Evolutionary conservation across 2,888 invertebrate species (phyloP).

Genomic region (Entomobrya multifasciata): DNA sequence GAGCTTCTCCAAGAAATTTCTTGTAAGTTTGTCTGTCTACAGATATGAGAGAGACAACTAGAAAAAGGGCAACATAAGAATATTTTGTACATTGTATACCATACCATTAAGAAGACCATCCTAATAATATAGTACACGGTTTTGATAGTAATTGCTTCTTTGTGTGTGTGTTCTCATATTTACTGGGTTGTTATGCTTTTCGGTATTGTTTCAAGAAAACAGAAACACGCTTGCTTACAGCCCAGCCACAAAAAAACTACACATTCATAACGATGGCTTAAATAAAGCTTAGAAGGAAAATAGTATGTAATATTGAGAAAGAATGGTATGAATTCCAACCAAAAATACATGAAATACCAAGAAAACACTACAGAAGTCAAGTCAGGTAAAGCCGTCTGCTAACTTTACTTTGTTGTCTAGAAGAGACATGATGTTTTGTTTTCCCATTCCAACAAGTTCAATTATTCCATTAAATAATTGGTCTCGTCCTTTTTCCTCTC

Average conservation of each 20-base stretch:
- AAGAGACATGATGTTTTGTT: too few species aligned
- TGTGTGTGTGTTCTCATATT: too few species aligned
- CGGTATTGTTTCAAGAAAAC: conserved; percentile 33
- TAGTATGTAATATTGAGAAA: background rate
- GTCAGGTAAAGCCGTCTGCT: conserved; percentile 12
- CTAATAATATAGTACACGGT: background rate
- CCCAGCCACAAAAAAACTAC: background rate
- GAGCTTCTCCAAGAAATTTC: background rate
- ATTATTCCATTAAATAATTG: conserved; percentile 51
- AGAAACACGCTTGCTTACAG: too few species aligned
- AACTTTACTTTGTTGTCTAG: conserved; percentile 35
- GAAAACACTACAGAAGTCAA: background rate
- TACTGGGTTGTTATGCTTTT: too few species aligned
- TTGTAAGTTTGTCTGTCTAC: background rate
- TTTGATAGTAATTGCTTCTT: conserved; percentile 41
- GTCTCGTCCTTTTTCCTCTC: conserved; percentile 34
- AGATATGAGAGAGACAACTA: background rate
- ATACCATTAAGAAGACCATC: background rate
- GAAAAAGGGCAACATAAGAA: conserved; percentile 9
- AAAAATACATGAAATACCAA: conserved; percentile 21
- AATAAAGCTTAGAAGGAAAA: background rate
- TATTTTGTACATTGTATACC: background rate
- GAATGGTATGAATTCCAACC: background rate
- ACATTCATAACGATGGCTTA: background rate
- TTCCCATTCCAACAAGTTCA: conserved; percentile 11